Evolutionary conservation across 2,113 vertebrate genomes (phyloP).

Genomic region (Psammodynastes pulverulentus): DNA sequence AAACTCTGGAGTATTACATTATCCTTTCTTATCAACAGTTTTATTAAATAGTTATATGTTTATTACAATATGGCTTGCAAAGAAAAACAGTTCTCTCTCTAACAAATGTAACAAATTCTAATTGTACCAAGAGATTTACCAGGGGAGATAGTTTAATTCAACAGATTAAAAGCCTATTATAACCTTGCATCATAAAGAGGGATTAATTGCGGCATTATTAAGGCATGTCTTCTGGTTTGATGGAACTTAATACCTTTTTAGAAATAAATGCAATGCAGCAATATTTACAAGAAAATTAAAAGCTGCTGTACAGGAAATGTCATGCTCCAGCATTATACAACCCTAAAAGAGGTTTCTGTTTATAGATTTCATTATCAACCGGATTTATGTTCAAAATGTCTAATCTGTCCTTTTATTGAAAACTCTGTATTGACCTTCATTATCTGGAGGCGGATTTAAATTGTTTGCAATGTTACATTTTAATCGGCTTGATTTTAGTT

Average conservation of each 20-base stretch:
- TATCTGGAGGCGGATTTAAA: constrained; percentile 46
- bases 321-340: constrained; percentile 45
- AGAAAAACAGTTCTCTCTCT: constrained; percentile 18
- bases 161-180: constrained; percentile 59
- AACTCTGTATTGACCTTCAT: constrained; percentile 39
- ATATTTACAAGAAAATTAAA: constrained; percentile 53
- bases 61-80: constrained; percentile 33
- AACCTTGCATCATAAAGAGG: constrained; percentile 35
- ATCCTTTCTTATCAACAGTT: neutral
- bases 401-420: constrained; percentile 42
- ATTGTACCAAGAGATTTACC: constrained; percentile 39
- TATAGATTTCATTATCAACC: constrained; percentile 50
- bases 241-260: constrained; percentile 37
- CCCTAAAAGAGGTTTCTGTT: constrained; percentile 47
- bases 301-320: constrained; percentile 47
- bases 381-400: constrained; percentile 46
- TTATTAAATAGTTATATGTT: neutral
- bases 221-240: constrained; percentile 39
- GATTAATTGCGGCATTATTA: constrained; percentile 57
- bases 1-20: neutral
- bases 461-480: neutral
- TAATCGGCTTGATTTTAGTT: constrained; percentile 43
- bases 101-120: constrained; percentile 44
- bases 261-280: constrained; percentile 33
- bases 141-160: constrained; percentile 55